phyloP scores from a whole-genome alignment of 2,888 invertebrate species.

The Cacoxenus indagator region DNA sequence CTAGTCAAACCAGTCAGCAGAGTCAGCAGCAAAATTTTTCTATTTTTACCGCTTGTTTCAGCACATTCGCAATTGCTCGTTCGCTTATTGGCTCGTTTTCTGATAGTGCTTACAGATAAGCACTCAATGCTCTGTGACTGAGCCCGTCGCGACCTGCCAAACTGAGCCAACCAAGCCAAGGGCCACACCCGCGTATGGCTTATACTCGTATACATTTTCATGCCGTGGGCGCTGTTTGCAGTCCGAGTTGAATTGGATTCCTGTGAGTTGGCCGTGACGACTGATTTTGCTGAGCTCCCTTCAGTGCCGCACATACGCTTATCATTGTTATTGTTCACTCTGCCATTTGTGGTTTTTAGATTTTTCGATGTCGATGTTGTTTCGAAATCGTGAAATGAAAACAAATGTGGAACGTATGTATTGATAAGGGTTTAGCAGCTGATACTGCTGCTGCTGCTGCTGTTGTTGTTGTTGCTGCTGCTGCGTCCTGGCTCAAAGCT shows the following conservation, averaged over 20 bases:
- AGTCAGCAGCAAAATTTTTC: no score
- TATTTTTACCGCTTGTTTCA: constrained; percentile 60
- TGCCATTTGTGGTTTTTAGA: constrained; percentile 59
- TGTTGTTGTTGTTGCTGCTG: constrained; percentile 19
- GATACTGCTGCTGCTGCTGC: constrained; percentile 48
- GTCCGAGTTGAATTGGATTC: neutral
- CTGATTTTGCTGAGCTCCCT: no score
- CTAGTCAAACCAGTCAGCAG: no score
- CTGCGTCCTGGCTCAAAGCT: constrained; percentile 25
- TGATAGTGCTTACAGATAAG: constrained; percentile 52
- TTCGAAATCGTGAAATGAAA: constrained; percentile 61
- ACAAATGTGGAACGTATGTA: constrained; percentile 56
- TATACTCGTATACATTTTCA: neutral
- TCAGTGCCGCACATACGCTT: neutral
- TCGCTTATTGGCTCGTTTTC: constrained; percentile 46
- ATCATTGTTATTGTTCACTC: constrained; percentile 36
- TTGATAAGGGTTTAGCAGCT: constrained; percentile 45
- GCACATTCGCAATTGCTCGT: constrained; percentile 54
- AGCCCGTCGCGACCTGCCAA: no score
- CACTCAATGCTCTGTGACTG: constrained; percentile 10
- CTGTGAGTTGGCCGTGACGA: no score
- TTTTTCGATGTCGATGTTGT: constrained; percentile 61
- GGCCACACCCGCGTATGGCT: constrained; percentile 10
- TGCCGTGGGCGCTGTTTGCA: neutral
- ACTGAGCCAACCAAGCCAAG: neutral